These are phyloP conservation scores for Crossocerus cetratus DNA, from an alignment of 2,888 invertebrate species.

Conservation along the genomic window DNA sequence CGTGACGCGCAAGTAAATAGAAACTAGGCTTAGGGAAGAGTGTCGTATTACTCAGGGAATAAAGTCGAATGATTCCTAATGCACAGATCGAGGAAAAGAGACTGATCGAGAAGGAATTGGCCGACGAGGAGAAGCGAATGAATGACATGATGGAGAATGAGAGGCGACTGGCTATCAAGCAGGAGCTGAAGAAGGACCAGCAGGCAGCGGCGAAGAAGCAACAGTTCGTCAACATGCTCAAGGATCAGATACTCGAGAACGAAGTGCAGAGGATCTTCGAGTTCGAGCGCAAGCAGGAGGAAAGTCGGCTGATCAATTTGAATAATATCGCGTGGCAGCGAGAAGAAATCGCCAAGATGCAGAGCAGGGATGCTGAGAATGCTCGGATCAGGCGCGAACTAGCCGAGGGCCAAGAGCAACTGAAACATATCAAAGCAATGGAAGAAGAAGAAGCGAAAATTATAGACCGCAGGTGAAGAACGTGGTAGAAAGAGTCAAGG, in stretches of 20 bases:
- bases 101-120: conserved; percentile 72
- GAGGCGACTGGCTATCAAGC: conserved; percentile 79
- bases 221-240: conserved; percentile 80
- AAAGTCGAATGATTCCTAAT: conserved; percentile 6
- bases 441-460: conserved; percentile 84
- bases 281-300: conserved; percentile 84
- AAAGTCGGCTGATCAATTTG: conserved; percentile 82
- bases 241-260: conserved; percentile 80
- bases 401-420: conserved; percentile 80
- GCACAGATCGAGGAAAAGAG: conserved; percentile 73
- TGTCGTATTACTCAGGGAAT: too few relatives aligned
- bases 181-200: conserved; percentile 80
- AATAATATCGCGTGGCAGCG: conserved; percentile 82
- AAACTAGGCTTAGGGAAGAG: background rate
- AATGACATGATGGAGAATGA: conserved; percentile 86
- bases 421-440: conserved; percentile 81
- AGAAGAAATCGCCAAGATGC: conserved; percentile 81
- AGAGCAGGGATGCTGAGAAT: conserved; percentile 62
- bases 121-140: conserved; percentile 78
- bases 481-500: background rate
- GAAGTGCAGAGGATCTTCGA: conserved; percentile 79
- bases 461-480: conserved; percentile 80
- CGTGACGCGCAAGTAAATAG: conserved; percentile 86
- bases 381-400: conserved; percentile 66
- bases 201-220: conserved; percentile 75